A percentile compares a stretch with the other conserved stretches of the same genome.
These are phyloP conservation scores for Rhyacichthys aspro DNA, from an alignment of 2,797 vertebrate genomes.

Conservation along the genomic window DNA sequence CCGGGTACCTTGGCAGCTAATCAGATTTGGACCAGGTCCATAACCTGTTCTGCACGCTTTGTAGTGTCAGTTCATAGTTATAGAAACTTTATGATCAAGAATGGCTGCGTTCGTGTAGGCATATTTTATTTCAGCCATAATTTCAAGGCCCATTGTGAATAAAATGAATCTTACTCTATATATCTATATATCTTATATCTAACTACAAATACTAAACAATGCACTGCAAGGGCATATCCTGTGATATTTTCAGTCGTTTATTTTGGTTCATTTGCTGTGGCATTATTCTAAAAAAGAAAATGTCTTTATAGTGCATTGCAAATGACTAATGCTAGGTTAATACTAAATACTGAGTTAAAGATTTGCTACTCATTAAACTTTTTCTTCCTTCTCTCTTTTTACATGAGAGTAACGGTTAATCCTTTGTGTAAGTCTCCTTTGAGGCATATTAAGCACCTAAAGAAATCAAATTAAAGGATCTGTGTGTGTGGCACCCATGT, in stretches of 20 bases:
- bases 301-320: too few relatives aligned
- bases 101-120: background rate
- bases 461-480: slow-evolving; percentile 67
- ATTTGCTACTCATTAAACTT: too few relatives aligned
- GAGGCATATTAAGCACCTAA: slow-evolving; percentile 45
- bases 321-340: too few relatives aligned
- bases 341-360: too few relatives aligned
- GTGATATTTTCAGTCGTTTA: background rate
- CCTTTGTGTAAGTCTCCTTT: slow-evolving; percentile 30
- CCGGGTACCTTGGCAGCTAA: slow-evolving; percentile 4
- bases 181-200: too few relatives aligned
- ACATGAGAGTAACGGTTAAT: slow-evolving; percentile 15
- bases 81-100: background rate
- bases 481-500: slow-evolving; percentile 16
- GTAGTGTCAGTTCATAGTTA: background rate
- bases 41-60: slow-evolving; percentile 1
- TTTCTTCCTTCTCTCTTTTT: background rate
- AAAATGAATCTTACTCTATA: too few relatives aligned
- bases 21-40: background rate
- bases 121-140: background rate
- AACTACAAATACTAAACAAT: too few relatives aligned
- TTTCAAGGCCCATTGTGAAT: too few relatives aligned
- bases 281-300: background rate
- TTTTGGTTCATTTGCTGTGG: background rate
- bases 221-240: too few relatives aligned